Base-by-base conservation (phyloP, 2,888 invertebrate species). In the Heliconius aoede region DNA sequence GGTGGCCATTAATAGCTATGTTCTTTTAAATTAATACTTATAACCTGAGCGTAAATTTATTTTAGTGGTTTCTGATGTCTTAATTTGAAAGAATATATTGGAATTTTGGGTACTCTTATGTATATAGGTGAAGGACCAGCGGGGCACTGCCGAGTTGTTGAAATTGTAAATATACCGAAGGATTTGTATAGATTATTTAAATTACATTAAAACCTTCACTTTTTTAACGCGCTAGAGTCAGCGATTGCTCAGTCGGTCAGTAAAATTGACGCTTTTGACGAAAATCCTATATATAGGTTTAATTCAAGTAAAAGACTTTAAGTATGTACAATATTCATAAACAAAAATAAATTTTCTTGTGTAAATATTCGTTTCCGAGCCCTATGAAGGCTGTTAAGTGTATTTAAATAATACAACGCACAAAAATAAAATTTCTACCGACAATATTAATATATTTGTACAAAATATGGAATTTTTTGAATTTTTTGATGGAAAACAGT, bases 91-190 rank as follows among this genome's bases (percentile, higher is more conserved):
- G 82, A 77, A 81, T 81, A 60, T 83, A 46, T 36, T 36, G n/a
- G 5, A 36, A 58, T 24, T 73, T 73, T 68, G 68, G 68, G 55
- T 61, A 55, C 32, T 26, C 13, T 18, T 55, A 30, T 67, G 15
- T 82, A 81, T 83, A 83, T 80, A 84, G 80, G 80, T 40, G 80
- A 83, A 36, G 76, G 87, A 86, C 93, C 92, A 91, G 93, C 93
- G 82, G 89, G 88, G 88, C 92, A 93, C 93, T 93, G 93, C 93
- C 93, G 79, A 77, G 79, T 74, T 68, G 83, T 80, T 69, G 80
- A 87, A 84, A 83, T 79, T 88, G 88, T 89, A 89, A 76, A 89
- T 88, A 89, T 71, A 73, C 61, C n/a, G 73, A 73, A 67, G 64
- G 64, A 51, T 40, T 74, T 65, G 72, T 74, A 68, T 36, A 76